phyloP scores from a whole-genome alignment of 2,113 vertebrate species.

The Siniperca chuatsi region DNA sequence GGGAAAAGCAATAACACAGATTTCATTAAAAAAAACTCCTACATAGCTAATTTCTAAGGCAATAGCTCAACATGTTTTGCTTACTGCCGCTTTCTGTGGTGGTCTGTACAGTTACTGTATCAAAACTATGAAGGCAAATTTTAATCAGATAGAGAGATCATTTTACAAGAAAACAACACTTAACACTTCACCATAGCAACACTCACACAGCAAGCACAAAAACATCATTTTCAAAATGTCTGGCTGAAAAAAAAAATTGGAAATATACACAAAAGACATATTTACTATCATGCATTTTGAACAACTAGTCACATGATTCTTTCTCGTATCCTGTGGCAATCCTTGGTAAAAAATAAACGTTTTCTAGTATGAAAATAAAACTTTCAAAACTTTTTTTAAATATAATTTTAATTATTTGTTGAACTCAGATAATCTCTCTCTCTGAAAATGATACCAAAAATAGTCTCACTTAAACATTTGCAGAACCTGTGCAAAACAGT shows the following conservation, averaged over 20 bases:
- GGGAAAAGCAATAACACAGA: constrained; percentile 89
- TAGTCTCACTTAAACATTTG: constrained; percentile 94
- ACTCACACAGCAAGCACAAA: constrained; percentile 96
- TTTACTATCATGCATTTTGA: constrained; percentile 90
- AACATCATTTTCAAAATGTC: constrained; percentile 87
- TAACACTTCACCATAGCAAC: constrained; percentile 92
- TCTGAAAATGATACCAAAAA: constrained; percentile 97
- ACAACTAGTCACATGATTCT: constrained; percentile 87
- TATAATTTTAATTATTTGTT: constrained; percentile 89
- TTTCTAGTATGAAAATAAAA: constrained; percentile 96
- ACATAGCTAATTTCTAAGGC: constrained; percentile 93
- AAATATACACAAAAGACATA: constrained; percentile 89
- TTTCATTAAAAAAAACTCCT: constrained; percentile 89
- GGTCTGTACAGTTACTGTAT: constrained; percentile 88
- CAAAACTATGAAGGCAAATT: constrained; percentile 98
- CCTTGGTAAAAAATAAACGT: constrained; percentile 93
- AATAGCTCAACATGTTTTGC: constrained; percentile 89
- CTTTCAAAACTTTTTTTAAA: constrained; percentile 74
- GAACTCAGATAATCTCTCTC: constrained; percentile 92
- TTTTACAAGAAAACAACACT: constrained; percentile 87
- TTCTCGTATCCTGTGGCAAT: constrained; percentile 87
- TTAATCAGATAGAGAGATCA: constrained; percentile 87
- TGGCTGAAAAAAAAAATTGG: constrained; percentile 83
- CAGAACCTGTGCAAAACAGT: constrained; percentile 97
- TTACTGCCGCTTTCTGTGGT: constrained; percentile 85